A percentile compares a stretch with the other conserved stretches of the same genome.
Evolutionary conservation across 2,113 vertebrate species (phyloP).

Genomic region (Oncorhynchus masou): DNA sequence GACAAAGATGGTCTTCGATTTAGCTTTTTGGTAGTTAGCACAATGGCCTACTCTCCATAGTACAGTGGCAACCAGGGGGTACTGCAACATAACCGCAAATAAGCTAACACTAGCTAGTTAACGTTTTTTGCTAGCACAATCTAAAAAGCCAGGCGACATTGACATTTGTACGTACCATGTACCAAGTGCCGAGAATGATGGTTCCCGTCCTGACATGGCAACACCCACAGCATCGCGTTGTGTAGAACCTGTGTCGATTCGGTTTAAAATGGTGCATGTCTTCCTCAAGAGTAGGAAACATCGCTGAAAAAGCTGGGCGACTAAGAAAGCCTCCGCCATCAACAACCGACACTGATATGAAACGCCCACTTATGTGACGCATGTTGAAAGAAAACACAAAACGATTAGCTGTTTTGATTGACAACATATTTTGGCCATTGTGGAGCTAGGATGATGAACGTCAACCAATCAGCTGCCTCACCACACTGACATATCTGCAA

Average conservation of each 20-base stretch:
- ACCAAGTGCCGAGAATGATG: constrained; percentile 94
- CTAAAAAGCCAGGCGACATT: constrained; percentile 30
- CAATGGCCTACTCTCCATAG: constrained; percentile 3
- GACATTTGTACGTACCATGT: constrained; percentile 82
- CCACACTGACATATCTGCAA: not conserved
- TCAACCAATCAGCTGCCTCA: not conserved
- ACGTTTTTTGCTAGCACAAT: no score
- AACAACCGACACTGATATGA: constrained; percentile 8
- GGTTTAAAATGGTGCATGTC: constrained; percentile 87
- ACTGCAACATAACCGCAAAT: not conserved
- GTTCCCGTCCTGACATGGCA: constrained; percentile 95
- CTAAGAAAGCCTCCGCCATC: constrained; percentile 10
- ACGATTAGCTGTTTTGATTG: not conserved
- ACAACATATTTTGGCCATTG: constrained; percentile 9
- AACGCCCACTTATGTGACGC: constrained; percentile 50
- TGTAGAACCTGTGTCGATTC: constrained; percentile 83
- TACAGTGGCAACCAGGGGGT: not conserved
- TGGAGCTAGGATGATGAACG: not conserved
- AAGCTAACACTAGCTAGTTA: not conserved
- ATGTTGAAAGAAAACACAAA: constrained; percentile 19
- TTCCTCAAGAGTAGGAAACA: constrained; percentile 69
- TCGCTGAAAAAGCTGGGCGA: constrained; percentile 40
- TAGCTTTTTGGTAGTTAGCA: not conserved
- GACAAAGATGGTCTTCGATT: no score
- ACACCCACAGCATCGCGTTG: constrained; percentile 90